Conservation (phyloP, 2,797 vertebrate genomes). For the Lepus townsendii region DNA sequence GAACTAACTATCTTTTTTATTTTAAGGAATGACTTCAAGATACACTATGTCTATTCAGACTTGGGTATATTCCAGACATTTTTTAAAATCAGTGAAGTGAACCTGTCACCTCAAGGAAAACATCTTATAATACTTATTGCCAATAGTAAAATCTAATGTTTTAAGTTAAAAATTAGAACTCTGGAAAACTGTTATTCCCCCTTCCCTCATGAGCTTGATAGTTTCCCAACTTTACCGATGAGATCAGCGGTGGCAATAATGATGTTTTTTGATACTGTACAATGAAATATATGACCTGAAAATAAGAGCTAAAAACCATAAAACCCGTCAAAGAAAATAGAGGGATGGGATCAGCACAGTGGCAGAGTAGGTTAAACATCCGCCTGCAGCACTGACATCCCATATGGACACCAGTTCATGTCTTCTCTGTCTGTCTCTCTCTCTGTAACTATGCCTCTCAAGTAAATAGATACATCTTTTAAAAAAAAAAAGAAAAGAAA, state of each 20-base stretch:
- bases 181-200: neutral
- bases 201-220: neutral
- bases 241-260: neutral
- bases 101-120: too few relatives aligned
- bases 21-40: conserved; percentile 11
- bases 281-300: conserved; percentile 28
- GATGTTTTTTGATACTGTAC: conserved; percentile 12
- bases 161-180: neutral
- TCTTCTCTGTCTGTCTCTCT: too few relatives aligned
- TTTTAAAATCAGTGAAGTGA: conserved; percentile 1
- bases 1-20: conserved; percentile 14
- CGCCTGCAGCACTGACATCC: too few relatives aligned
- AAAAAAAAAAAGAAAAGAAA: too few relatives aligned
- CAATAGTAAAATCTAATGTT: conserved; percentile 38
- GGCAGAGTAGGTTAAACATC: too few relatives aligned
- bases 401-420: too few relatives aligned
- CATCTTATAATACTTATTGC: neutral
- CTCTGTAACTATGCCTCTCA: too few relatives aligned
- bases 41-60: neutral
- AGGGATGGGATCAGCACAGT: too few relatives aligned
- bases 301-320: neutral
- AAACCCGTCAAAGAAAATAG: too few relatives aligned
- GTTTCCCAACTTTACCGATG: neutral
- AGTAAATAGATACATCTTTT: too few relatives aligned
- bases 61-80: neutral